Evolutionary conservation across 2,113 vertebrate species (phyloP).

Genomic region (Anthoscopus minutus): DNA sequence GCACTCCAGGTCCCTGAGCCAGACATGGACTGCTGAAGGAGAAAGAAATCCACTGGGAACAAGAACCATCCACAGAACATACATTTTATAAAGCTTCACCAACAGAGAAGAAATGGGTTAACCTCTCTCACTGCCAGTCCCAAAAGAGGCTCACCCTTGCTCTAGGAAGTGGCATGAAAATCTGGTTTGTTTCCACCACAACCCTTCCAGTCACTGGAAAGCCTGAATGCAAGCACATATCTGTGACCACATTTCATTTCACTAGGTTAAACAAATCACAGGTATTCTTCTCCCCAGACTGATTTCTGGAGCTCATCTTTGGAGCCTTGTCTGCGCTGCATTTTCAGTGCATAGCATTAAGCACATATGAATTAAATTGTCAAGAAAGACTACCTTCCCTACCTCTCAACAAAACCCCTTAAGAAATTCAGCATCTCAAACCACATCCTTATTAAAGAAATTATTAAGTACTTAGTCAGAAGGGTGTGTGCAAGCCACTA

Average conservation of each 20-base stretch:
- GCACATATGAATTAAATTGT: not conserved
- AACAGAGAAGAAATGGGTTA: not conserved
- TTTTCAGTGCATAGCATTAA: not conserved
- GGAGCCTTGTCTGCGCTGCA: not conserved
- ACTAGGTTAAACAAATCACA: not conserved
- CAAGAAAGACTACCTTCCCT: not conserved
- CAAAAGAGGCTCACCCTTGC: fast-evolving
- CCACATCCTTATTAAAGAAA: conserved; percentile 56
- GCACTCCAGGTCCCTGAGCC: not conserved
- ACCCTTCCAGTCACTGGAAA: not conserved
- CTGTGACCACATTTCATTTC: not conserved
- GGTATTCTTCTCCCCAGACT: not conserved
- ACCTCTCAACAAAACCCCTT: not conserved
- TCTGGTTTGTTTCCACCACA: not conserved
- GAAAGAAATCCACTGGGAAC: not conserved
- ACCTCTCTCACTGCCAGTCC: not conserved
- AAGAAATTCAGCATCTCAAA: conserved; percentile 22
- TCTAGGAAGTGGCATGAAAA: not conserved
- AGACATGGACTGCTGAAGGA: not conserved
- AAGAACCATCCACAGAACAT: not conserved
- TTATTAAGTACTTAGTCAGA: conserved; percentile 44
- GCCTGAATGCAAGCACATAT: not conserved
- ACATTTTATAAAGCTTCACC: not conserved
- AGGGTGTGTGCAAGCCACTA: conserved; percentile 43
- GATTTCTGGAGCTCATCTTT: not conserved